Conservation (phyloP, 2,113 vertebrate genomes). For the Himantopus leucocephalus region DNA sequence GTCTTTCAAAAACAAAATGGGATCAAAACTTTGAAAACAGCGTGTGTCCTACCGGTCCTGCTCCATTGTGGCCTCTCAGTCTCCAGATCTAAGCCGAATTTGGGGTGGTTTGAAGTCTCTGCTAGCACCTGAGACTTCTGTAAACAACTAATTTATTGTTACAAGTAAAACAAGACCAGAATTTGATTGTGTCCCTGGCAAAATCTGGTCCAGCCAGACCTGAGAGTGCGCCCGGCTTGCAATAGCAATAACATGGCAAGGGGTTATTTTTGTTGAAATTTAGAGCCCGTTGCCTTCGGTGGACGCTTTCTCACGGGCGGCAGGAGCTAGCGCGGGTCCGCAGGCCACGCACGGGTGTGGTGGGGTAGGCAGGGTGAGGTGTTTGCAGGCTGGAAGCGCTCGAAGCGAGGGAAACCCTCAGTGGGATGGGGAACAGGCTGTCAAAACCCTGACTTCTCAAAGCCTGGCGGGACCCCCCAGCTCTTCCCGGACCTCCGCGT, state of each 20-base stretch:
- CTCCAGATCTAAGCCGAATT: not conserved
- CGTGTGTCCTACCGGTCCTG: fast-evolving
- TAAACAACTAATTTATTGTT: not conserved
- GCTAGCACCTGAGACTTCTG: not conserved
- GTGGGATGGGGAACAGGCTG: not conserved
- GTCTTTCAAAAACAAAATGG: not conserved
- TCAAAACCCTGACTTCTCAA: not conserved
- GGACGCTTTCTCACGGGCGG: fast-evolving
- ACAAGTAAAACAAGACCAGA: not conserved
- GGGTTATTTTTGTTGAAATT: not conserved
- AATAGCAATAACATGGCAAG: not conserved
- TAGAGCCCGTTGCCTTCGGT: not conserved
- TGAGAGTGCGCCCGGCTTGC: not conserved
- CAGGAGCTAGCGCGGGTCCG: not conserved
- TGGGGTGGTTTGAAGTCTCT: not conserved
- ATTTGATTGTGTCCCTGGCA: not conserved
- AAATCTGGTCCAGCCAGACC: not conserved
- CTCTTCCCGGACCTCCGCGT: not conserved
- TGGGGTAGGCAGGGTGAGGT: not conserved
- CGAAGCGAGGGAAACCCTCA: fast-evolving
- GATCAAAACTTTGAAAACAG: not conserved
- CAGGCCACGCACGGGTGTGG: not conserved
- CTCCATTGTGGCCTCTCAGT: fast-evolving
- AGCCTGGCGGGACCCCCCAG: not conserved
- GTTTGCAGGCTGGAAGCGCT: not conserved